Evolutionary conservation across 2,113 vertebrate species (phyloP).

Genomic region (Sylvicapra grimmia): DNA sequence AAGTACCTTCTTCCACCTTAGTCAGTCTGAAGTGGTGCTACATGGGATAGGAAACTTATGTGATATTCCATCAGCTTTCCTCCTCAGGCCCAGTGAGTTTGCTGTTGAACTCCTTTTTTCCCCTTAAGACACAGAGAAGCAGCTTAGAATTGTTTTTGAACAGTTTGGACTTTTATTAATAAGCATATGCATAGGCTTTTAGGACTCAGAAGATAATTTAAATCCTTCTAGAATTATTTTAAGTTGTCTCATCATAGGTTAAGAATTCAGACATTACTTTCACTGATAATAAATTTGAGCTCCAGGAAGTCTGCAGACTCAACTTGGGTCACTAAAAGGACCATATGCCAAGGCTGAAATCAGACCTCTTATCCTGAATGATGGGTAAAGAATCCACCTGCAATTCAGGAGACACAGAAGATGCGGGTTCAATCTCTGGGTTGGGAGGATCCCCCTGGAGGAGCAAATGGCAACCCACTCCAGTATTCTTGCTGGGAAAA

Average conservation of each 20-base stretch:
- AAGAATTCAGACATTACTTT: conserved; percentile 6
- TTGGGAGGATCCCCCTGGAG: neutral
- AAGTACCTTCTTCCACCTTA: neutral
- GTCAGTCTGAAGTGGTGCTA: neutral
- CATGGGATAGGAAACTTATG: neutral
- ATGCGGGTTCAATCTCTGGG: accelerated
- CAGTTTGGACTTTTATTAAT: conserved; percentile 39
- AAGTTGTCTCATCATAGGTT: neutral
- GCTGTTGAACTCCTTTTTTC: neutral
- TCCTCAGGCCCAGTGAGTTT: neutral
- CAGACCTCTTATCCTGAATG: neutral
- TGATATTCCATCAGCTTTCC: neutral
- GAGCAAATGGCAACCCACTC: neutral
- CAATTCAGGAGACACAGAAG: neutral
- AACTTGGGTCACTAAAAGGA: neutral
- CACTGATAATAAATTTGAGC: neutral
- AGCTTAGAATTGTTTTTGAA: conserved; percentile 10
- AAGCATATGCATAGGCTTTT: conserved; percentile 8
- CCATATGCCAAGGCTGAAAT: neutral
- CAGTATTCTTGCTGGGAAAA: neutral
- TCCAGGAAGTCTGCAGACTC: neutral
- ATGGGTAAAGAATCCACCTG: neutral
- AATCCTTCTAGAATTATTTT: conserved; percentile 33
- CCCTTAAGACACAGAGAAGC: neutral
- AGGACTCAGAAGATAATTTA: conserved; percentile 6